Evolutionary conservation across 2,888 invertebrate species (phyloP), one percentile per base, ranked within the genome.

Genomic region (Lamellibrachia satsuma): DNA sequence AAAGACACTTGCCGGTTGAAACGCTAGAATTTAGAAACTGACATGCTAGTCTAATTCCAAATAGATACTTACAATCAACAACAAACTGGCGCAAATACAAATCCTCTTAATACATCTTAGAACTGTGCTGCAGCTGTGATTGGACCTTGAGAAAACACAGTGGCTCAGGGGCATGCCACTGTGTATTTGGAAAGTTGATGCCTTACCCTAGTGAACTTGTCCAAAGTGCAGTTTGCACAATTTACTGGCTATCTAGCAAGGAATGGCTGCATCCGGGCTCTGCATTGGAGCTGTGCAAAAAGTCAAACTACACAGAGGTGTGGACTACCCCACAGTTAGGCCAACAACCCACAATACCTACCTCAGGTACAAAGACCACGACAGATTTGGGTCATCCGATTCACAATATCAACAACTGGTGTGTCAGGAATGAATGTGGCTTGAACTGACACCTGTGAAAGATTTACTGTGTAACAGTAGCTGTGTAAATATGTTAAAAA

Each of bases 191-290:
- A 75, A 75, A 75, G 75, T 75, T 75, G 75, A 75, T 75, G n/a
- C 75, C 22, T 75, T 75, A 75, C 75, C 75, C 75, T 75, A 75
- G 15, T 75, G 75, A 75, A 75, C 75, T 75, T 75, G 75, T 75
- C 75, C 75, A 75, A 75, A 75, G 75, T 75, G 22, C 75, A 75
- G 75, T n/a, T 22, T 3, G 39, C 39, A 75, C n/a, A 75, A 11
- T 4, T n/a, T 75, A 75, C 75, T 22, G 22, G 39, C 39, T 39
- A 39, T 39, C 39, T 75, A 22, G n/a, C 75, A 75, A 75, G 75
- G 15, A 15, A 15, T 4, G 60, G 60, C 39, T 39, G 39, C 39
- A 39, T 0, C 39, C 39, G 39, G 1, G 55, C 55, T 55, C 55
- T 8, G 55, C 55, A 7, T 39, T 22, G 39, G 4, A 4, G 75